Base-by-base conservation (phyloP, 2,113 vertebrate genomes). In the Thunnus maccoyii region DNA sequence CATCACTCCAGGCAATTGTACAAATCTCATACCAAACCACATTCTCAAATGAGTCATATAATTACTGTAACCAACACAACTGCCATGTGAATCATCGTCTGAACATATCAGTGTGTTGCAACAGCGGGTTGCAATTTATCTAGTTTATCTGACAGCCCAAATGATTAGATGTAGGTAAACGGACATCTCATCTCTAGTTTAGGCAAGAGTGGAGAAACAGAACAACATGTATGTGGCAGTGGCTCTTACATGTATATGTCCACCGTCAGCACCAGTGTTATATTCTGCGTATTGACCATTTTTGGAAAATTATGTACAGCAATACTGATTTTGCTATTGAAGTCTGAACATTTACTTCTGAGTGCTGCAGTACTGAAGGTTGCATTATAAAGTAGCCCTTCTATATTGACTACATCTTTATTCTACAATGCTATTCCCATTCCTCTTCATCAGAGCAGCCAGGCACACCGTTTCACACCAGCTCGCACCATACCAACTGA, bases 401-500 rank as follows among this genome's bases (percentile, higher is more conserved):
- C 63, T 70, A 72, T 66, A 44, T 77, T 66, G 74, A 81, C 65
- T 69, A 66, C 48, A 65, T 85, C 76, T 81, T 68, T 69, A 73
- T 65, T 32, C 63, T 22, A 64, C 64, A n/a, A 48, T 70, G 5
- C 57, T 46, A 44, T 70, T 86, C 60, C 74, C 78, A 86, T 92
- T 84, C 62, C 76, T 84, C 82, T 83, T 86, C 83, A 89, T 91
- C 84, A 88, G 79, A 64, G 79, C 83, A 84, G 51, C 87, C 80
- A 84, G 80, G 84, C 82, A 78, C 86, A 78, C 76, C 51, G 46
- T 74, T 88, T 91, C 84, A 84, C 89, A 87, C 72, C 72, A 87
- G 73, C 86, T 96, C 95, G 95, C 95, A 96, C 95, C 96, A 95
- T 95, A 96, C 96, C 95, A 94, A 95, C 95, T 92, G 93, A 95